A percentile compares a stretch with the other conserved stretches of the same genome.
Evolutionary conservation across 1,140 invertebrate genomes (phyloP).

Genomic region (Brachionus rotundiformis): DNA sequence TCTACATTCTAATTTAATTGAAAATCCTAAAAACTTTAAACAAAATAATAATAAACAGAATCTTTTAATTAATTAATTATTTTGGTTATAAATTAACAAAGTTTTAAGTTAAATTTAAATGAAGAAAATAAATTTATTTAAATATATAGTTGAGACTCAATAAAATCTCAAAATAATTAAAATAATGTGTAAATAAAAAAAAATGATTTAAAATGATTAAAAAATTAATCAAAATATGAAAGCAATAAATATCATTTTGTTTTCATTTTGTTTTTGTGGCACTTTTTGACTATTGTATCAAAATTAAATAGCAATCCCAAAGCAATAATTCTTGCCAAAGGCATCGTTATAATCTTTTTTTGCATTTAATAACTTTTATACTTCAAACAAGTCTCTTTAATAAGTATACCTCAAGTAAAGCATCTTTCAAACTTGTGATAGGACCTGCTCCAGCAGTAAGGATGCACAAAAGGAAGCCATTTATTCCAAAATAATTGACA

Average conservation of each 20-base stretch:
- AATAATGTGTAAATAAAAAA: not conserved
- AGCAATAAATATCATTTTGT: not conserved
- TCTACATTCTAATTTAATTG: too few relatives aligned
- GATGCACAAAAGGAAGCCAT: constrained; percentile 38
- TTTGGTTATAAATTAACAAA: not conserved
- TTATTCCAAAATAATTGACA: constrained; percentile 47
- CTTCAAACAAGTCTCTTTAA: not conserved
- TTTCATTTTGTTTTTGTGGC: constrained; percentile 10
- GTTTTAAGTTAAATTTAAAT: too few relatives aligned
- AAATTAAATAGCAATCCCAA: constrained; percentile 33
- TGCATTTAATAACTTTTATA: not conserved
- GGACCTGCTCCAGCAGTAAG: constrained; percentile 36
- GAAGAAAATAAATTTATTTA: too few relatives aligned
- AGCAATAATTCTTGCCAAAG: constrained; percentile 13
- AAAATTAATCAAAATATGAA: constrained; percentile 14
- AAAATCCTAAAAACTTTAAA: too few relatives aligned
- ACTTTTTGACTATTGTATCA: constrained; percentile 20
- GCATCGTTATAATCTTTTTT: constrained; percentile 22
- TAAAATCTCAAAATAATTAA: not conserved
- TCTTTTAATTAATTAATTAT: not conserved
- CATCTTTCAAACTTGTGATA: not conserved
- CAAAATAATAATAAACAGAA: too few relatives aligned
- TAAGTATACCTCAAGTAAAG: not conserved
- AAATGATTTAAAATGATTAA: not conserved
- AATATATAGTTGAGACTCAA: constrained; percentile 18